These are phyloP conservation scores for Rousettus madagascariensis DNA, from an alignment of 2,797 vertebrate genomes.

Conservation along the genomic window DNA sequence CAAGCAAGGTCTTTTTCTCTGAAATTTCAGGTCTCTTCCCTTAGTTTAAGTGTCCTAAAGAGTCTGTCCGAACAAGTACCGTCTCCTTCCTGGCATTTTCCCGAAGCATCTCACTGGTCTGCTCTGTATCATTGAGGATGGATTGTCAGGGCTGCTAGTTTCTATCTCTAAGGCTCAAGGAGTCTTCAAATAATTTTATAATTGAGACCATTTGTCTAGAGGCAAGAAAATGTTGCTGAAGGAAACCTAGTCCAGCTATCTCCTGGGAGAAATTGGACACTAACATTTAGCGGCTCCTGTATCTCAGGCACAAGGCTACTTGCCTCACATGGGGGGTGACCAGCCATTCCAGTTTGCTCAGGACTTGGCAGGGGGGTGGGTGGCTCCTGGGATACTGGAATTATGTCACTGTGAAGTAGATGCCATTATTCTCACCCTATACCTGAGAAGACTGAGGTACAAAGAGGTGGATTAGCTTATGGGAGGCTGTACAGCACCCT, in stretches of 20 bases:
- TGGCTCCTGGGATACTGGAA: neutral
- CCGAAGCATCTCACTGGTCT: neutral
- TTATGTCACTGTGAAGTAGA: neutral
- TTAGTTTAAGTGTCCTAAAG: neutral
- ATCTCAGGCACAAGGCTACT: neutral
- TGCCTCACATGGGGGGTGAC: neutral
- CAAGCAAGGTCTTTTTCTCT: slow-evolving; percentile 2
- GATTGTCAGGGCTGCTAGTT: neutral
- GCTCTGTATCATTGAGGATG: neutral
- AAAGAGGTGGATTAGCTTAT: neutral
- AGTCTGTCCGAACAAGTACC: neutral
- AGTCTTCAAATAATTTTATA: neutral
- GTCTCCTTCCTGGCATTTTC: neutral
- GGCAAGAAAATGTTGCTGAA: neutral
- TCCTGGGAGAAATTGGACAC: neutral
- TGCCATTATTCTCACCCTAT: neutral
- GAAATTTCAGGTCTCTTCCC: neutral
- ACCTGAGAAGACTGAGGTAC: neutral
- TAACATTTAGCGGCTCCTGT: neutral
- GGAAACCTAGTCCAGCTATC: neutral
- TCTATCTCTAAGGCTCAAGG: neutral
- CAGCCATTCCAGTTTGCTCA: neutral
- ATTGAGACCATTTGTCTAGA: neutral
- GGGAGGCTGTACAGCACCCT: neutral
- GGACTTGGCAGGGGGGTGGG: no score